phyloP scores from a whole-genome alignment of 2,888 invertebrate species.

The Chorisops tibialis region DNA sequence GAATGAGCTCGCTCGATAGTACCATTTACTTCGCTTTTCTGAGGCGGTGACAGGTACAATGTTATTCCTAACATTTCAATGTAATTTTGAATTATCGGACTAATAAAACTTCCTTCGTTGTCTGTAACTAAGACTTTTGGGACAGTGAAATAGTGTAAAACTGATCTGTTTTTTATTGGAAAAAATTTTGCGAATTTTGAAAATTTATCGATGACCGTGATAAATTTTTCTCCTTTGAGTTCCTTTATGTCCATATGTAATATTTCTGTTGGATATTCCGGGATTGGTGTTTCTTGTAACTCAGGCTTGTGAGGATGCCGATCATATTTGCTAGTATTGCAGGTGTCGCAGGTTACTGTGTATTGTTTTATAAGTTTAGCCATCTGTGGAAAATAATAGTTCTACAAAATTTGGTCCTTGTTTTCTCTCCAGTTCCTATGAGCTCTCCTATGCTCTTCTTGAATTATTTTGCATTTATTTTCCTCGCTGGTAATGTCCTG shows the following conservation, averaged over 20 bases:
- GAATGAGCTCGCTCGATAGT: conserved; percentile 33
- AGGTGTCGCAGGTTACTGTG: background rate
- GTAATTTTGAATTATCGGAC: conserved; percentile 20
- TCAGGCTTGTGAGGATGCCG: background rate
- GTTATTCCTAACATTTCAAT: conserved; percentile 26
- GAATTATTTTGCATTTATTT: background rate
- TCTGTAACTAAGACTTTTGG: conserved; percentile 31
- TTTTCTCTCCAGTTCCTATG: too few species aligned
- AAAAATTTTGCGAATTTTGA: too few species aligned
- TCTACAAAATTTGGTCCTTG: too few species aligned
- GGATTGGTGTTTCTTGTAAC: conserved; percentile 1
- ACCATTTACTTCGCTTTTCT: conserved; percentile 35
- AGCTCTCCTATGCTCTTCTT: too few species aligned
- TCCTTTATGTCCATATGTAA: background rate
- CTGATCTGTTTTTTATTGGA: too few species aligned
- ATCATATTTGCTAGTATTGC: background rate
- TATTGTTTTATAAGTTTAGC: background rate
- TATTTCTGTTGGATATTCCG: background rate
- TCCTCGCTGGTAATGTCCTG: conserved; percentile 7
- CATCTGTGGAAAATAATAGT: conserved; percentile 13
- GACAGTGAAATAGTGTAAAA: conserved; percentile 32
- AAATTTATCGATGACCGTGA: too few species aligned
- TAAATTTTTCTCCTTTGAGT: background rate
- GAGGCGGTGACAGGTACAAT: conserved; percentile 28
- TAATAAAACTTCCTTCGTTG: conserved; percentile 32